Base-by-base conservation (phyloP, 2,113 vertebrate genomes). In the Odontesthes bonariensis region DNA sequence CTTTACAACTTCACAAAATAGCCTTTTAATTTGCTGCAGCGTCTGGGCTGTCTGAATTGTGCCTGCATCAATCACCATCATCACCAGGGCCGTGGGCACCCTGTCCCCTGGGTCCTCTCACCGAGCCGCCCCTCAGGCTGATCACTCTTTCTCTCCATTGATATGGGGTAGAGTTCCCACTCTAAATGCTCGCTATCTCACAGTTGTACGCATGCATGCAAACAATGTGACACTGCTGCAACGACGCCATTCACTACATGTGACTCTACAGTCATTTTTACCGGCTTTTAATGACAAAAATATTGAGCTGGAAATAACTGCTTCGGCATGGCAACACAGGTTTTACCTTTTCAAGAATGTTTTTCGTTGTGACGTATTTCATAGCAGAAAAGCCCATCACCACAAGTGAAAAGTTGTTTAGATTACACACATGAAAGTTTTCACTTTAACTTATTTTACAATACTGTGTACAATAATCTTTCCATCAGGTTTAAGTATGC, bases 1-100 rank as follows among this genome's bases (percentile, higher is more conserved):
- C 89, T 94, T 94, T 94, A 93, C 89, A 94, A 94, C 91, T 92
- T 91, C 90, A 93, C 93, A 94, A 94, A 94, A 95, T 94, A 92
- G 94, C 87, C 94, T 94, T 95, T 95, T 95, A 94, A 95, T 95
- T 94, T 95, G 83, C 86, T 92, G 82, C 83, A 83, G 84, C 80
- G 92, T 94, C 93, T 94, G 91, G 84, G 90, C 88, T 87, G 85
- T 94, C 93, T 93, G 93, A 88, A 90, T 88, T 91, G 86, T 89
- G 89, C 81, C 90, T 64, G 85, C 93, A 95, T 95, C 93, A 94
- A 95, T 94, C 93, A 94, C 92, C 92, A 94, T 95, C 93, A 92
- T 93, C 91, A 89, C 84, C 70, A 49, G 67, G 82, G 84, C 92
- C 63, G 76, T 22, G 79, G 92, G 90, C 88, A 56, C 81, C 84